Conservation (phyloP, 1,140 invertebrate genomes). For the Drosophila parabipectinata region DNA sequence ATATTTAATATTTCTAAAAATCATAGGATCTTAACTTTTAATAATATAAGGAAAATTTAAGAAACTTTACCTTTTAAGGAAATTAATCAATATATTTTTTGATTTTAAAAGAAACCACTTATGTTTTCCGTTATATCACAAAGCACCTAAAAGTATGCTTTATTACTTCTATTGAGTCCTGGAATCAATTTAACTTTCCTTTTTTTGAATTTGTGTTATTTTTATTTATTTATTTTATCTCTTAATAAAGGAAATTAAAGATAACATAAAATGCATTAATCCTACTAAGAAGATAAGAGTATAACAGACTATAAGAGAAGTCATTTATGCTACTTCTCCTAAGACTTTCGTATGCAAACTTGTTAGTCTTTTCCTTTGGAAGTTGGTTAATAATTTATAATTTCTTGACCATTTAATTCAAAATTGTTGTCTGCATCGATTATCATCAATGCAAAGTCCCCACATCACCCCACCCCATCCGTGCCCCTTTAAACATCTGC, state of each 20-base stretch:
- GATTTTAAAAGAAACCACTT: not conserved
- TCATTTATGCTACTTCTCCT: not conserved
- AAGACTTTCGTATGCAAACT: not conserved
- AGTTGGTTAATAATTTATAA: slow-evolving; percentile 10
- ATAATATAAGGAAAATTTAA: no score
- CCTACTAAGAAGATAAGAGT: no score
- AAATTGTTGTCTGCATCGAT: slow-evolving; percentile 24
- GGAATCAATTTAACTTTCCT: not conserved
- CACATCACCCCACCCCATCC: not conserved
- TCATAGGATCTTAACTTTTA: no score
- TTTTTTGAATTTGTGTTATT: not conserved
- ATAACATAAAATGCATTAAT: no score
- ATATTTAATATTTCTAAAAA: no score
- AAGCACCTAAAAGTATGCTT: slow-evolving; percentile 10
- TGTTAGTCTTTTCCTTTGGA: not conserved
- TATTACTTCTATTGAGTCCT: not conserved
- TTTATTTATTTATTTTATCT: no score
- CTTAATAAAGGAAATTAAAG: not conserved
- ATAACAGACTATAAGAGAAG: no score
- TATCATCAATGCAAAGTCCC: slow-evolving; percentile 9
- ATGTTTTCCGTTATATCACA: not conserved
- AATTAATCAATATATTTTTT: no score
- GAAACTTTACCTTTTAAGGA: no score
- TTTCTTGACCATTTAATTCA: slow-evolving; percentile 18
- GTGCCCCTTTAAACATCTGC: slow-evolving; percentile 27